Evolutionary conservation across 2,888 invertebrate species (phyloP), one percentile per base, ranked within the genome.

Genomic region (Tribolium freemani): DNA sequence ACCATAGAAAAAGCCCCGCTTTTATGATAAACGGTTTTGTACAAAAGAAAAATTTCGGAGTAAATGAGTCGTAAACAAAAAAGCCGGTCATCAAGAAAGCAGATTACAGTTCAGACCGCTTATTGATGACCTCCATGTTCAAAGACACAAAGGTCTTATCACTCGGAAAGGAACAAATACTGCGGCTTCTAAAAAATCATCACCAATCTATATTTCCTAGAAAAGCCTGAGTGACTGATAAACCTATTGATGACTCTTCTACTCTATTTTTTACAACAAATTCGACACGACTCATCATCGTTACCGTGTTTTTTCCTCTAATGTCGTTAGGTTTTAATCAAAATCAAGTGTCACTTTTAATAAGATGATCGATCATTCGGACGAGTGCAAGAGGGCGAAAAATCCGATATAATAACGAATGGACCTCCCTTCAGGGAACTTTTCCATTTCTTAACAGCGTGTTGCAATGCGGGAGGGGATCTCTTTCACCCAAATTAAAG

Each of bases 61-160:
- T 83, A 85, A 85, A 85, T 85, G 85, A 84, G 83, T 83, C 83
- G 84, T 85, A 84, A 84, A 85, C 84, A 84, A 85, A 85, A 84
- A 83, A 84, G 80, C 82, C 79, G 83, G 81, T 83, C 83, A 83
- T 84, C 84, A 83, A 81, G 83, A 83, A 83, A 83, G 84, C 83
- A 84, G 84, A 84, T 84, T 84, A 85, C 83, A 80, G 83, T 83
- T 83, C 83, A 81, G 82, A 81, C 80, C 83, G 81, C 81, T 86
- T 86, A 85, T 85, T 85, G 85, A 86, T 85, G 85, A 85, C 85
- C 85, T 84, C 84, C 80, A 83, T 83, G 84, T 83, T 82, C 83
- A 84, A 82, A 84, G 84, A 85, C 85, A 85, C 85, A 85, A 85
- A 85, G 84, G 85, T 84, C 85, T 86, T 86, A 86, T 86, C 86